Evolutionary conservation across 2,113 vertebrate genomes (phyloP), one percentile per base, ranked within the genome.

Genomic region (Tenebrosternarchus preto): DNA sequence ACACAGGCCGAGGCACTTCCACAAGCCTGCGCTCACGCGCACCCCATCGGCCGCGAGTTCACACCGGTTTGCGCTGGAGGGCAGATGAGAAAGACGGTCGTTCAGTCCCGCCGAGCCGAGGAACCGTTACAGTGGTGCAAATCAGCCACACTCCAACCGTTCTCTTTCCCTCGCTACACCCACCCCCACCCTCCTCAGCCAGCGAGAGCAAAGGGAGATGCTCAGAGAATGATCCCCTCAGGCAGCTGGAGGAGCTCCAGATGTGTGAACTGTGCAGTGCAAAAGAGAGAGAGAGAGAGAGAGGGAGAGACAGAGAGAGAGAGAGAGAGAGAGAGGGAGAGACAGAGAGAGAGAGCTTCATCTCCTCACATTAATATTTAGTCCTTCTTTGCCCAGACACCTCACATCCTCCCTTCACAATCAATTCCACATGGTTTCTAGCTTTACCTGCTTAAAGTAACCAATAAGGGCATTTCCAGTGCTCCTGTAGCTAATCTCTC

Each of bases 161-260:
- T 72, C 72, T 70, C 81, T 85, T 75, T 55, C 72, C 53, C 72
- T 53, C 24, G 43, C 70, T 85, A 80, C n/a, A n/a, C 46, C 36
- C 11, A 55, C 87, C 83, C 64, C 20, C 85, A 76, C 81, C 24
- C 39, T 0, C 24, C 39, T 0, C 24, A 33, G 22, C 22, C 36
- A 27, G 43, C 16, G 4, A 25, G 61, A 71, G 77, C 80, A 67
- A 73, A 80, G 46, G 78, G 69, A 64, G 82, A 81, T 88, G 84
- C 82, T 87, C 80, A 84, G 24, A 76, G 81, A 53, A 69, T 83
- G 80, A 70, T 78, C 87, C 85, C 68, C 71, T 80, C 61, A 11
- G 89, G 90, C 83, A 82, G 84, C 83, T 90, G 88, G 86, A 90
- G 87, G 73, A 39, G 73, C 71, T 90, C 87, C 90, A 91, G 89